phyloP scores from a whole-genome alignment of 2,797 vertebrate species.

The Hyperoplus lanceolatus region DNA sequence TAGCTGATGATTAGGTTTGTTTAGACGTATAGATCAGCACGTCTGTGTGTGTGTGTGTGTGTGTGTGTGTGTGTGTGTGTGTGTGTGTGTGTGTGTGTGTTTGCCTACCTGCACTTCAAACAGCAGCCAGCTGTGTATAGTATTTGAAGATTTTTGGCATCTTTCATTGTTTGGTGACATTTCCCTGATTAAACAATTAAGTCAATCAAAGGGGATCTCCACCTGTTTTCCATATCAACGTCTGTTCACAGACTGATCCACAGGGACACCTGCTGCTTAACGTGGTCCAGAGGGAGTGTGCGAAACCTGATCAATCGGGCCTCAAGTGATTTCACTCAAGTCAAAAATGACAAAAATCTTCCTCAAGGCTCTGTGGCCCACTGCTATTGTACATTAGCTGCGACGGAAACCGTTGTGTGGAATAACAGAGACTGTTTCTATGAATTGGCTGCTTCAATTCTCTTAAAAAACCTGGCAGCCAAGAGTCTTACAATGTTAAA shows the following conservation, averaged over 20 bases:
- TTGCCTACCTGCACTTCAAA: conserved; percentile 46
- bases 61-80: too few species aligned
- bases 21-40: conserved; percentile 50
- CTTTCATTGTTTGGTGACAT: background rate
- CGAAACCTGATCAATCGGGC: background rate
- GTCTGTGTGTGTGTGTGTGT: conserved; percentile 8
- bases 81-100: too few species aligned
- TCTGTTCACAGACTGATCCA: too few species aligned
- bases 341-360: background rate
- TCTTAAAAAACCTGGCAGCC: background rate
- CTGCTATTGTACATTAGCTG: background rate
- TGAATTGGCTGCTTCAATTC: background rate
- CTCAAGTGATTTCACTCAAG: background rate
- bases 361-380: background rate
- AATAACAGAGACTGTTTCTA: background rate
- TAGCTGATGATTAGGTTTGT: conserved; percentile 57
- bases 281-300: background rate
- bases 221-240: background rate
- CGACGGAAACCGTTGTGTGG: background rate
- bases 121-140: conserved; percentile 24
- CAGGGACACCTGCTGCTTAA: too few species aligned
- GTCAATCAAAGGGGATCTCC: background rate
- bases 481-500: background rate
- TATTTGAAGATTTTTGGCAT: too few species aligned
- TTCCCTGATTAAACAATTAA: background rate